A percentile compares a stretch with the other conserved stretches of the same genome.
Evolutionary conservation across 2,113 vertebrate species (phyloP).

Genomic region (Hyla sarda): DNA sequence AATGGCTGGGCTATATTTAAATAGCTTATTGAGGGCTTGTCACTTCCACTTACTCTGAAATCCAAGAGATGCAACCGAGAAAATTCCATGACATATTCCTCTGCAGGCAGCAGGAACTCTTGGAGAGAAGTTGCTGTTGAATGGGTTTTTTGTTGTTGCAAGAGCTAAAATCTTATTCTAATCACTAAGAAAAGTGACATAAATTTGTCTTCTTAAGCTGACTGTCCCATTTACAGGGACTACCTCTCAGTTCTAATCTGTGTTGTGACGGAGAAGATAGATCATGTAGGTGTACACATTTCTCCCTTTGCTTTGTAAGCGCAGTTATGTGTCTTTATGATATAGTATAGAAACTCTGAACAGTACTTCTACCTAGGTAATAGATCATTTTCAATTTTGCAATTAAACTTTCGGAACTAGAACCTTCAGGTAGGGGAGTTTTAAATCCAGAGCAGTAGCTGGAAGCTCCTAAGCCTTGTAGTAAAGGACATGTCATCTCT

Average conservation of each 20-base stretch:
- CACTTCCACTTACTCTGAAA: not conserved
- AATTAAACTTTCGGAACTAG: not conserved
- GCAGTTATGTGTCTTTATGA: not conserved
- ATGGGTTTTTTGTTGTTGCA: constrained; percentile 27
- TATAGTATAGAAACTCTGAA: not conserved
- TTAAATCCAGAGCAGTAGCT: not conserved
- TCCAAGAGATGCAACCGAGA: not conserved
- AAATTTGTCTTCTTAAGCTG: not conserved
- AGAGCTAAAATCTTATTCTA: not conserved
- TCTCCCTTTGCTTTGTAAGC: not conserved
- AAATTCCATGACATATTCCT: constrained; percentile 14
- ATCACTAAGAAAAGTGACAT: not conserved
- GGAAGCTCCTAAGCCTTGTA: too few species aligned
- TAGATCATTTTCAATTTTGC: not conserved
- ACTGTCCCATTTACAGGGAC: not conserved
- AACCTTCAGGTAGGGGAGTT: not conserved
- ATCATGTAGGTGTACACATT: not conserved
- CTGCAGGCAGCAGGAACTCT: not conserved
- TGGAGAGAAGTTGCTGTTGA: constrained; percentile 24
- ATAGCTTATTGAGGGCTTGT: constrained; percentile 37
- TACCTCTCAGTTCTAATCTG: not conserved
- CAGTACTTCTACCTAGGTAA: not conserved
- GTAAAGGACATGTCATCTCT: too few species aligned
- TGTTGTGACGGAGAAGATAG: constrained; percentile 1
- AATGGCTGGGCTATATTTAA: constrained; percentile 42